Conservation (phyloP, 2,797 vertebrate species). For the Schizothorax lantsangensis region DNA sequence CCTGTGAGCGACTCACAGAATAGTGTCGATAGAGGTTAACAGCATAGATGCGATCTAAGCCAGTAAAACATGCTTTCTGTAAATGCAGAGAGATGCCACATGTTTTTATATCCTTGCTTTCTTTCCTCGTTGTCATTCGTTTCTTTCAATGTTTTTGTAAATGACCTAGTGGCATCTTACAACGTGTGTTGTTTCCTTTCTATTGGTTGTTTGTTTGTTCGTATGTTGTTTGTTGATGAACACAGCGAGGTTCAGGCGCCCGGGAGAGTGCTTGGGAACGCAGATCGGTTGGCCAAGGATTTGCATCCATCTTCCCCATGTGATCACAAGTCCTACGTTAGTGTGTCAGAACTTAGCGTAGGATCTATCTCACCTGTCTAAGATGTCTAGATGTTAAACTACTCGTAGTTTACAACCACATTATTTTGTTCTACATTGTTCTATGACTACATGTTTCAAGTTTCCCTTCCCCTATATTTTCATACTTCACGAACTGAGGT, state of each 20-base stretch:
- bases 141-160: slow-evolving; percentile 63
- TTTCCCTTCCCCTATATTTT: neutral
- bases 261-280: slow-evolving; percentile 84
- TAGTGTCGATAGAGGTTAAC: slow-evolving; percentile 79
- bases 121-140: slow-evolving; percentile 66
- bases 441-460: neutral
- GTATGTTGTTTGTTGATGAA: slow-evolving; percentile 74
- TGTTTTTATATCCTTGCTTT: slow-evolving; percentile 77
- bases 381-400: slow-evolving; percentile 31
- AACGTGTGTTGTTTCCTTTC: slow-evolving; percentile 68
- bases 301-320: neutral
- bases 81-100: slow-evolving; percentile 70
- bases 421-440: neutral
- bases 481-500: neutral
- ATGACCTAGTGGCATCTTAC: slow-evolving; percentile 75
- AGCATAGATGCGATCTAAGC: slow-evolving; percentile 81
- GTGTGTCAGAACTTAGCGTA: slow-evolving; percentile 2
- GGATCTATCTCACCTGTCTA: neutral
- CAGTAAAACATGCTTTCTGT: slow-evolving; percentile 81
- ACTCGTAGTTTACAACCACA: neutral
- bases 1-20: slow-evolving; percentile 83
- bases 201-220: slow-evolving; percentile 59
- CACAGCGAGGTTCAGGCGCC: slow-evolving; percentile 83
- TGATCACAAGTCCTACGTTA: slow-evolving; percentile 15
- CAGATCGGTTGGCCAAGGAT: slow-evolving; percentile 67